Evolutionary conservation across 2,888 invertebrate species (phyloP), one percentile per base, ranked within the genome.

Genomic region (Acrocyrtus sp.): DNA sequence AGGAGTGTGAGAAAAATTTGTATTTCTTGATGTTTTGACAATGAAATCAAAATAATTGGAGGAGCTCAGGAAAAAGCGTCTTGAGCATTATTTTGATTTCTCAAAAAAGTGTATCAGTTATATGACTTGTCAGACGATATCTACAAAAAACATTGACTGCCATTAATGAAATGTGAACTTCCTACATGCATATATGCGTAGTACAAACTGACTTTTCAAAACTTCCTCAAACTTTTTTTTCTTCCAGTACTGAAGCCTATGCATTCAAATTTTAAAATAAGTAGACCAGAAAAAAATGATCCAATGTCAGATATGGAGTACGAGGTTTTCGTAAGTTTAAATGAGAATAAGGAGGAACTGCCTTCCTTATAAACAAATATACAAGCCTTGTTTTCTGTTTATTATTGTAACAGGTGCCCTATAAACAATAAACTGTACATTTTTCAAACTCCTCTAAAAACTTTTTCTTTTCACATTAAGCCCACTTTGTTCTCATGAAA

Each of bases 41-140:
- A 67, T 58, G 58, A 50, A 58, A 47, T 41, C 29, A 68, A 68
- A 68, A 66, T 60, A 68, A 68, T 60, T 60, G 51, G 60, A 60
- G 10, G 19, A 54, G n/a, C 54, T 34, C 5, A 34, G 6, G n/a
- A n/a, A 34, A 34, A 34, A 34, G 34, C 34, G 12, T 8, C 5
- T 8, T 34, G 34, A 12, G 34, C 34, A 34, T 34, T n/a, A 34
- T 34, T 34, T 17, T 24, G 4, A 51, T 15, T 21, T 51, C 21
- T 51, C 24, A 24, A 51, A 17, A 24, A 47, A 19, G n/a, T n/a
- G n/a, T n/a, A n/a, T n/a, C 34, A 5, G 12, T 34, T 34, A 34
- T 34, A 34, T 34, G 34, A 8, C 34, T 34, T 34, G 34, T 34
- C 34, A 34, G 34, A 34, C 34, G 5, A n/a, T 34, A 34, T 34